phyloP scores from a whole-genome alignment of 2,888 invertebrate species.

The Tinea trinotella region DNA sequence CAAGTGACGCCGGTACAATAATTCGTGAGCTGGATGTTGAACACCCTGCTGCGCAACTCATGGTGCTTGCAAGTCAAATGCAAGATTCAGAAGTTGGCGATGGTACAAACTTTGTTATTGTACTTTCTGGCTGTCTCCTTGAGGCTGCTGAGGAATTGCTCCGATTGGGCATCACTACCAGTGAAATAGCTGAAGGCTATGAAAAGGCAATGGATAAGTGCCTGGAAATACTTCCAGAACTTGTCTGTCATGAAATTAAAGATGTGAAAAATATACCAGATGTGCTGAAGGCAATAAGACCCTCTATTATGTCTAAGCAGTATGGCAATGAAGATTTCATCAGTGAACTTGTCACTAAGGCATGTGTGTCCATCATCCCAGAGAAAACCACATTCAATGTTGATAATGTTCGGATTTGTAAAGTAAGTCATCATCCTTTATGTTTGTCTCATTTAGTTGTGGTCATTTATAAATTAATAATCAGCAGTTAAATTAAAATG shows the following conservation, averaged over 20 bases:
- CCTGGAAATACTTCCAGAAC: slow-evolving; percentile 88
- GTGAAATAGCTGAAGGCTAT: slow-evolving; percentile 96
- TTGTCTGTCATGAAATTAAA: slow-evolving; percentile 85
- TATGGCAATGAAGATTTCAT: slow-evolving; percentile 97
- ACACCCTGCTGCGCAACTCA: slow-evolving; percentile 97
- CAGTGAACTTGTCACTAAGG: slow-evolving; percentile 86
- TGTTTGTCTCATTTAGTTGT: too few relatives aligned
- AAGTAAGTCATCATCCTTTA: slow-evolving; percentile 72
- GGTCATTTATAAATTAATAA: too few relatives aligned
- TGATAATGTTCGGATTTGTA: slow-evolving; percentile 96
- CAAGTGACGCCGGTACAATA: slow-evolving; percentile 99
- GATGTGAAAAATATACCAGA: slow-evolving; percentile 76
- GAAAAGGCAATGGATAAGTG: slow-evolving; percentile 92
- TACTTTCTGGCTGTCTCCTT: slow-evolving; percentile 92
- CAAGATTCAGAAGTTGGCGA: slow-evolving; percentile 99
- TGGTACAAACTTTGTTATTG: slow-evolving; percentile 98
- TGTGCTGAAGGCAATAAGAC: slow-evolving; percentile 81
- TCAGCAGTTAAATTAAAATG: too few relatives aligned
- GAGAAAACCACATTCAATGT: slow-evolving; percentile 94
- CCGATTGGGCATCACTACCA: slow-evolving; percentile 95
- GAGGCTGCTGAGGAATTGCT: slow-evolving; percentile 94
- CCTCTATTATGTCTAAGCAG: slow-evolving; percentile 97
- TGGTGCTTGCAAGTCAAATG: slow-evolving; percentile 97
- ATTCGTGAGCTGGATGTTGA: slow-evolving; percentile 96
- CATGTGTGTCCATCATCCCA: slow-evolving; percentile 90